Base-by-base conservation (phyloP, 1,140 invertebrate genomes). In the Dendroctonus valens region DNA sequence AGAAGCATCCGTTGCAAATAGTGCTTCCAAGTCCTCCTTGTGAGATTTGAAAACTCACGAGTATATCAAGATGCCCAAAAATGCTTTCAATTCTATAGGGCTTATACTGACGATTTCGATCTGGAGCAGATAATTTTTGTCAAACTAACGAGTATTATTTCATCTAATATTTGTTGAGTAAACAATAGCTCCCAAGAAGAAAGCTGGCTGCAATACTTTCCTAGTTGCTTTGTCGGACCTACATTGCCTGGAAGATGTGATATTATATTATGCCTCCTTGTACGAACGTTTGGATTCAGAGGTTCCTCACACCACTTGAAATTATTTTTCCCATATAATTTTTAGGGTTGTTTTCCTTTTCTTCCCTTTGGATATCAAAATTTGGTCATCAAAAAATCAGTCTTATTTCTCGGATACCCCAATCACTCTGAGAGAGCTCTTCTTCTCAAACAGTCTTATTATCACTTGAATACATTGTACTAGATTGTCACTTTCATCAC, bases 1-100 rank as follows among this genome's bases (percentile, higher is more conserved):
- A n/a, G 67, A 59, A 26, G 61, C 67, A 64, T 69, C 67, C 48
- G 60, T 60, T 7, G 54, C 55, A 49, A 68, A 62, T 14, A 61
- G 5, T 26, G 0, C 5, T 11, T 61, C 66, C 50, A 65, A 3
- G 42, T 54, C 52, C 26, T 59, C 60, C 48, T 57, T n/a, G 11
- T 49, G 41, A 5, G 61, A 64, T 12, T 65, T 59, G 11, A 64
- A 69, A 14, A 69, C 41, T n/a, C 8, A 46, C 46, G 44, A 37
- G 42, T 50, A 69, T 4, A 57, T 39, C 5, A 69, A 38, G 37
- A 69, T 49, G 39, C 67, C 61, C 49, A 69, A 51, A 40, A 69
- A 59, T 9, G 52, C 66, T 37, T 59, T 58, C 15, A 65, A 9
- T 41, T 65, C 63, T 11, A 50, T 51, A 3, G 42, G 14, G 59